A percentile compares a stretch with the other conserved stretches of the same genome.
phyloP scores from a whole-genome alignment of 2,113 vertebrate species.

The Motacilla tschutschensis region DNA sequence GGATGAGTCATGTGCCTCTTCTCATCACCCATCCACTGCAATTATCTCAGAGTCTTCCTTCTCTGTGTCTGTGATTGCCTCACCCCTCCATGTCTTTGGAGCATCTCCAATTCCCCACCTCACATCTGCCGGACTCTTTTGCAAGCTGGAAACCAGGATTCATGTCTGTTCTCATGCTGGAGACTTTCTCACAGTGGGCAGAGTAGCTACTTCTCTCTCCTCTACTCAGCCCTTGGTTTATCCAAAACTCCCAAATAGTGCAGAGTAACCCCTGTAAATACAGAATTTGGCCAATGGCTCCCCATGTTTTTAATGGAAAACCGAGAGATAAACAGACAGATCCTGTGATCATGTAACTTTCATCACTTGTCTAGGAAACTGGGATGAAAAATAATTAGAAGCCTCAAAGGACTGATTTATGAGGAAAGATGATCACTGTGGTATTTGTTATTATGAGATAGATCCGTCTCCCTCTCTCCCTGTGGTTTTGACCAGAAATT shows the following conservation, averaged over 20 bases:
- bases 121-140: background rate
- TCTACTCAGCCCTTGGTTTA: background rate
- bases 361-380: background rate
- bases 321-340: background rate
- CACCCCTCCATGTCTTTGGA: background rate
- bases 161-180: background rate
- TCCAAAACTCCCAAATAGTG: background rate
- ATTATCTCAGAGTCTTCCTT: background rate
- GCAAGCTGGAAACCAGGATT: background rate
- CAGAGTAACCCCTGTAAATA: background rate
- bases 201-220: background rate
- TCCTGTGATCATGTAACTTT: background rate
- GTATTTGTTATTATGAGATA: constrained; percentile 23
- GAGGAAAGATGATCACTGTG: constrained; percentile 11
- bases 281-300: background rate
- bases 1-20: background rate
- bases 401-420: constrained; percentile 6
- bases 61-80: background rate
- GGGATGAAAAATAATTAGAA: background rate
- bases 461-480: background rate
- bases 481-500: constrained; percentile 37
- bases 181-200: background rate
- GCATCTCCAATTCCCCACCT: background rate
- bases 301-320: background rate
- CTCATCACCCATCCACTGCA: background rate